Base-by-base conservation (phyloP, 2,113 vertebrate genomes). In the Rhadina sibilatrix region DNA sequence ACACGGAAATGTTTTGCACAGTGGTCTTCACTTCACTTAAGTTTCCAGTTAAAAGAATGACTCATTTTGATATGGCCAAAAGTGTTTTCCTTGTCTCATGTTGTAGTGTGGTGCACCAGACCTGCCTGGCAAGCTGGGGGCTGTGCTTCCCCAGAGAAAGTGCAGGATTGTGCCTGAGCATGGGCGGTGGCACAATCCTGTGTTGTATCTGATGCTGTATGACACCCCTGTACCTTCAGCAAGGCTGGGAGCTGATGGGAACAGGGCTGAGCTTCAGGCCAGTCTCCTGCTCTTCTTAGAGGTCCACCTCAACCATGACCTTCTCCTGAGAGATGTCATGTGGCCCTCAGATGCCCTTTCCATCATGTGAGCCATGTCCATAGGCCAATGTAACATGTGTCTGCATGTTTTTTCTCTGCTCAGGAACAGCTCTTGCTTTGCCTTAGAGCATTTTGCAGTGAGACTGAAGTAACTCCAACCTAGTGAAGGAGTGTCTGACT, bases 201-300 rank as follows among this genome's bases (percentile, higher is more conserved):
- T 20, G 11, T 31, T 69, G 31, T 8, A 13, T 37, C 14, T 66
- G 25, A 15, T 0, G 0, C 31, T 69, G 22, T 0, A 0, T 46
- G 35, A 50, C 87, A 77, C 12, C 12, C 23, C 47, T 75, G 64
- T 33, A 8, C 54, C 30, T 89, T 69, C 52, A 56, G 53, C 64
- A 71, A 76, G 37, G 19, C 38, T 79, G 61, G 35, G 47, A 92
- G 25, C n/a, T 65, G 72, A 24, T 38, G 18, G 42, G 33, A 93
- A 19, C 33, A 60, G 64, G 14, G 74, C 24, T 82, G 81, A 85
- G 49, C 57, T 95, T 71, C 22, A 28, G 17, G 10, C 22, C 44
- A 38, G 35, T 25, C 15, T 78, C 33, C 28, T 6, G 4, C 11
- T 20, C 31, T 82, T 76, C 81, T 59, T 69, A 60, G 35, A 90